Base-by-base conservation (phyloP, 2,888 invertebrate species). In the Cyclophora punctaria region DNA sequence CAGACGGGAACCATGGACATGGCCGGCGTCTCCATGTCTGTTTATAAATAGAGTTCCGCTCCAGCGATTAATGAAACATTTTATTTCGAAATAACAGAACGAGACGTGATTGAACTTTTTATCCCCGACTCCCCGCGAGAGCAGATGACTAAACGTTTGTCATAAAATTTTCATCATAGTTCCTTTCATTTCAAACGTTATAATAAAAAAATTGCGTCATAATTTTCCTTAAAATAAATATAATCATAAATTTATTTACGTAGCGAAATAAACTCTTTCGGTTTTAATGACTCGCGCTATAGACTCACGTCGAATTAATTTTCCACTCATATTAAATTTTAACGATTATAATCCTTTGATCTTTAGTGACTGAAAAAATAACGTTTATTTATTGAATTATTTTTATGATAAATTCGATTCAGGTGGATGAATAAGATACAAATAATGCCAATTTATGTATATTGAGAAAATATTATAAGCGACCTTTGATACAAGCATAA, bases 131-230 rank as follows among this genome's bases (percentile, higher is more conserved):
- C 35, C 33, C 37, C 51, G 49, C 51, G 53, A 62, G 59, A 59
- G 62, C 54, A 58, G 54, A 63, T 62, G 59, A 69, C 62, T 67
- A 64, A 65, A 60, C 59, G 57, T 50, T 58, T 58, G 67, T 69
- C 71, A 74, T 77, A 75, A 72, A 74, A 69, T 66, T 59, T 71
- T 73, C 67, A 66, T 73, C 63, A 69, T 71, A 66, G 72, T 71
- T 71, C 67, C 71, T 66, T 63, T 65, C 64, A 47, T 50, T 50
- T 45, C 50, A 45, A 43, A 46, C 40, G 56, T 61, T 67, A 65
- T 69, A 68, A 72, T 73, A 73, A 64, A 57, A 66, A 65, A 62
- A 66, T 74, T 80, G 82, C 83, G 82, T 83, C 80, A 80, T 69
- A 51, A 50, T 57, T 67, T 72, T 73, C 62, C 63, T 71, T 66